Base-by-base conservation (phyloP, 2,888 invertebrate species). In the Caenorhabditis uteleia region DNA sequence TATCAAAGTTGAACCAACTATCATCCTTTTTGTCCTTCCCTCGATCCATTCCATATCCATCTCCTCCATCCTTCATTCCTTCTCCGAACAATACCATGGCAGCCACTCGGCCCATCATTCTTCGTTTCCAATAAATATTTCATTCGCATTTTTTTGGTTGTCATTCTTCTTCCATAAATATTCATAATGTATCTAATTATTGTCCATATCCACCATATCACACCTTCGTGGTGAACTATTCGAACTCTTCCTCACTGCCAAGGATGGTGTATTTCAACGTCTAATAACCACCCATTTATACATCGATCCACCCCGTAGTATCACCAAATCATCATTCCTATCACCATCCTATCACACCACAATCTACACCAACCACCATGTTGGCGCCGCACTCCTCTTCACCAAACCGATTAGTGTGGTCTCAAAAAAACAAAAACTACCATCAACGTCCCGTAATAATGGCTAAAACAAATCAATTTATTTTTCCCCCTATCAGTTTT, bases 171-270 rank as follows among this genome's bases (percentile, higher is more conserved):
- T n/a, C n/a, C n/a, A n/a, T n/a, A n/a, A n/a, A n/a, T n/a, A n/a
- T n/a, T n/a, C n/a, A n/a, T n/a, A n/a, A n/a, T n/a, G n/a, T n/a
- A n/a, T n/a, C n/a, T n/a, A n/a, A n/a, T n/a, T n/a, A n/a, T 39
- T 34, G 33, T 49, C 61, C 29, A 61, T 55, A 21, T 18, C 50
- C 3, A 38, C 50, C 0, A 40, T 61, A 2, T 12, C 27, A 1
- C 36, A 48, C 6, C 45, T 61, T 20, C 55, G 49, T 25, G 61
- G 61, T 14, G 61, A 61, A 39, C 44, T 61, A 20, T 46, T 61
- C 33, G 61, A 61, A 20, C 43, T 61, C 0, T 61, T 56, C 18
- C 36, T 61, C 16, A 55, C 45, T 14, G 39, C 56, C 2, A 45
- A 61, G 51, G 48, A 55, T 29, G 38, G 31, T 8, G 38, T 16